Percentiles rank a stretch among this genome's conserved stretches.
phyloP scores from a whole-genome alignment of 2,113 vertebrate genomes.

The Indicator maculatus region DNA sequence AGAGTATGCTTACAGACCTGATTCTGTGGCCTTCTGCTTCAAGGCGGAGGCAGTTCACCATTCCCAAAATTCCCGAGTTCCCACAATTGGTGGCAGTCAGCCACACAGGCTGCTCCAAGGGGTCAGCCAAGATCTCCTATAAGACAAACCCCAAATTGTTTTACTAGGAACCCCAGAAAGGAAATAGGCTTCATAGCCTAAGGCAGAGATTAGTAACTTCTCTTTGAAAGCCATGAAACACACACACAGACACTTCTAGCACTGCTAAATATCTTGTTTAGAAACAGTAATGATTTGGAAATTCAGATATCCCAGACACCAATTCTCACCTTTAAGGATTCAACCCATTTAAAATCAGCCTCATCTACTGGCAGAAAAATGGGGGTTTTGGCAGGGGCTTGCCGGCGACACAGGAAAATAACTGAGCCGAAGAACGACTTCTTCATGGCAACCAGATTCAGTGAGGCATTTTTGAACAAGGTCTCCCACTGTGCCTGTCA shows the following conservation, averaged over 20 bases:
- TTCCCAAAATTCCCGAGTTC: slow-evolving; percentile 89
- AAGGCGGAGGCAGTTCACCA: slow-evolving; percentile 94
- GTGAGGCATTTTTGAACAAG: slow-evolving; percentile 73
- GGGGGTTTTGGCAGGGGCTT: slow-evolving; percentile 59
- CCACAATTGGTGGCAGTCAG: slow-evolving; percentile 78
- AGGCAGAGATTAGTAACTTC: neutral
- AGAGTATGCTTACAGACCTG: slow-evolving; percentile 73
- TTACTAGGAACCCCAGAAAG: neutral
- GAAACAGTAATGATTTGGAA: neutral
- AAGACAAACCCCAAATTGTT: neutral
- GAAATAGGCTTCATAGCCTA: neutral
- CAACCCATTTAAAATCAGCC: slow-evolving; percentile 88
- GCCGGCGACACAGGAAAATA: slow-evolving; percentile 86
- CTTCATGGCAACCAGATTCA: slow-evolving; percentile 81
- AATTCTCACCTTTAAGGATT: slow-evolving; percentile 86
- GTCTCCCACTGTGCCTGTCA: slow-evolving; percentile 87
- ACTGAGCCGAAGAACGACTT: slow-evolving; percentile 89
- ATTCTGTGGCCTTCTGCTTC: slow-evolving; percentile 89
- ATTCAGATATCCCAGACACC: neutral
- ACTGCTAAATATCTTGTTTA: neutral
- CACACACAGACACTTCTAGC: neutral
- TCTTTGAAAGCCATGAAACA: neutral
- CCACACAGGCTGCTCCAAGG: slow-evolving; percentile 83
- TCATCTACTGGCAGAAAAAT: slow-evolving; percentile 82
- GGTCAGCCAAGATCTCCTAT: slow-evolving; percentile 74